Evolutionary conservation across 2,113 vertebrate genomes (phyloP), one percentile per base, ranked within the genome.

Genomic region (Nerophis ophidion): DNA sequence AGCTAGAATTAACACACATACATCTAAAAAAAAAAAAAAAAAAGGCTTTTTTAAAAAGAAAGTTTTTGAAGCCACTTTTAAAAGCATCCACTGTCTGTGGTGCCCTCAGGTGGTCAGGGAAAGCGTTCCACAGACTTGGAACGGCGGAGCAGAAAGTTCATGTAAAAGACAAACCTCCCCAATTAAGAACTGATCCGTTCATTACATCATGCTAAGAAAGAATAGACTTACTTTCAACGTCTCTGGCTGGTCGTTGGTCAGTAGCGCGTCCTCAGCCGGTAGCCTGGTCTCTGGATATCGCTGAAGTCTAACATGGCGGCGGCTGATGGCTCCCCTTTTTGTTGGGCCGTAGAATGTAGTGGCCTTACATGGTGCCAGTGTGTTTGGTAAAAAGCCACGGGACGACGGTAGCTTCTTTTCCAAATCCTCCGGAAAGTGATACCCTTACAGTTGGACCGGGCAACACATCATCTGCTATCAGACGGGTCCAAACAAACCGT

Each of bases 351-450:
- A 81, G 87, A 84, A 17, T 13, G 61, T 63, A 61, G 48, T 68
- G 48, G 68, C 81, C 81, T 63, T 80, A 83, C 65, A 81, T 75
- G 81, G 83, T 4, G 47, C 38, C 68, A 63, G 70, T 60, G 60
- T 19, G 19, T 57, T 81, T 72, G 53, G 68, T 72, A 69, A 84
- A 86, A 87, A 74, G 50, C 51, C 72, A 53, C 66, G 63, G 77
- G 82, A 71, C 68, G 52, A 48, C 69, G 14, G 55, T 48, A 48
- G 12, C 64, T 80, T 73, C 44, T 72, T 77, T 84, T 79, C 73
- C 74, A 1, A 16, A 66, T 76, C 78, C 64, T 74, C 57, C 72
- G 80, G 65, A 86, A 81, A 85, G 72, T 35, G 78, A 87, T 86
- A 76, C 71, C 75, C 80, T 84, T 75, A 56, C 68, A 69, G 55